Evolutionary conservation across 2,888 invertebrate species (phyloP), one percentile per base, ranked within the genome.

Genomic region (Cyaniris semiargus): DNA sequence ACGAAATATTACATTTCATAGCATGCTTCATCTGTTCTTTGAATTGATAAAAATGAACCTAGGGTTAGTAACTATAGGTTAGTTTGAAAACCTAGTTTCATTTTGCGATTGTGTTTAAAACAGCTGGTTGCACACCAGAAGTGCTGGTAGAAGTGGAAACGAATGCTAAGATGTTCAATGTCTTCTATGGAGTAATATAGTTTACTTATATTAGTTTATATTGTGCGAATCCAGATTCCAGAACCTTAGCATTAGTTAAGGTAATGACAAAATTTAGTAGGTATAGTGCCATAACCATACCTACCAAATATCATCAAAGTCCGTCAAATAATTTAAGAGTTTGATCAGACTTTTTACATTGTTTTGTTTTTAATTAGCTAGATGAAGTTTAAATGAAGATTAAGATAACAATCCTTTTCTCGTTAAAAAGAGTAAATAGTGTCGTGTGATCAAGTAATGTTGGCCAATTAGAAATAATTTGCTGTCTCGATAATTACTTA

Each of bases 401-500:
- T 60, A 60, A 60, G 23, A 60, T 10, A 53, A 18, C 66, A 27
- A 66, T 1, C 1, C 15, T 6, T 5, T 66, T 66, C 27, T 66
- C 27, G 15, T 66, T 31, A 15, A 66, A 66, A 27, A 66, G 13
- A 18, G 10, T 15, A 31, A 66, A 66, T 15, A 15, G 66, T 66
- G 66, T 66, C 66, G 66, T 27, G 27, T 66, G 66, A 18, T 18
- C 27, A 66, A 66, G 13, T 31, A 71, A 38, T n/a, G 15, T 38
- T 1, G 38, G 38, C 71, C 71, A 71, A 38, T 34, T 71, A 34
- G 18, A 71, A 71, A 71, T 71, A 71, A 71, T 38, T 71, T n/a
- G 38, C 70, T 18, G 70, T 70, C 71, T 71, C 38, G 23, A 71
- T 71, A 38, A 71, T 71, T 71, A 71, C 71, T 38, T 71, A 71